Evolutionary conservation across 2,888 invertebrate genomes (phyloP), one percentile per base, ranked within the genome.

Genomic region (Sinelater perroti): DNA sequence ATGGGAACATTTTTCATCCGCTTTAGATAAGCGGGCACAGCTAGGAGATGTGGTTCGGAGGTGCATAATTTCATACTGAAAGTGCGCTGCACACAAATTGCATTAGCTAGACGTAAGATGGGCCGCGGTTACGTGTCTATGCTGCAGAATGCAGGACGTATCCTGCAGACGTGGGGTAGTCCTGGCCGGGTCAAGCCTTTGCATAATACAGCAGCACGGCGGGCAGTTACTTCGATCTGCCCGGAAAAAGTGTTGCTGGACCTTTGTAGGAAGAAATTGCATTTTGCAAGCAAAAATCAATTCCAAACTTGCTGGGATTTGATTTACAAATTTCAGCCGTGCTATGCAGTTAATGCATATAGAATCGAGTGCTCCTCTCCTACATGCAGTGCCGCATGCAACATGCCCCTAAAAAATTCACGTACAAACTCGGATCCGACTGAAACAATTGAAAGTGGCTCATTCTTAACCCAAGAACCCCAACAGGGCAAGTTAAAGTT

Each of bases 41-140:
- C 6, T n/a, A 45, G 13, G 38, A 56, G 53, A 56, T 24, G 55
- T 67, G 66, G 66, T 67, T 62, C 63, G 56, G n/a, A n/a, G n/a
- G n/a, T n/a, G n/a, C n/a, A n/a, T n/a, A n/a, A n/a, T n/a, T n/a
- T n/a, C n/a, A 64, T 64, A 60, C 65, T 58, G 56, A 60, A 64
- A 67, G 64, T 66, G 66, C 66, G 65, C 66, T 66, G 65, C 60
- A 65, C 63, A 64, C 61, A 66, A 66, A 67, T 63, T 66, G 60
- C 66, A 65, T 66, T 53, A 56, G 51, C 54, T 46, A 44, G 16
- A 52, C 56, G 35, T 49, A 50, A 49, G 45, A 50, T 24, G 46
- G 36, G 38, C 38, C 38, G 57, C 57, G 57, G 57, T 57, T 57
- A 38, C 56, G 45, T 52, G 38, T 33, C 26, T 38, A 38, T 52